Base-by-base conservation (phyloP, 2,113 vertebrate genomes). In the Benitochromis conjunctus region DNA sequence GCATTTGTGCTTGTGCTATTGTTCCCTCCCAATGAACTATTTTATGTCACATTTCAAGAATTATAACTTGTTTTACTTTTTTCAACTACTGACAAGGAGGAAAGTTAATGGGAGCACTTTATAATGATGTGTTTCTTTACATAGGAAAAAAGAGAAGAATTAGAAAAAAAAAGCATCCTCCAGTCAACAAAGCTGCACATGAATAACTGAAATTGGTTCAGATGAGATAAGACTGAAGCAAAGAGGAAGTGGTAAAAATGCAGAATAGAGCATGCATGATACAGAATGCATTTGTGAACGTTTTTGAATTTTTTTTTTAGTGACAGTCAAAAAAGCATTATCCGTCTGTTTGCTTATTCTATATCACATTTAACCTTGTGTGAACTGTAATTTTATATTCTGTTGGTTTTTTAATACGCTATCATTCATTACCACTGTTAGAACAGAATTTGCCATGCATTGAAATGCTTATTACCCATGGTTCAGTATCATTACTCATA, bases 211-310 rank as follows among this genome's bases (percentile, higher is more conserved):
- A 82, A 86, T 24, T 51, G 9, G 18, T 86, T 84, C 38, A 86
- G 74, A 83, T 82, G 41, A 81, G 88, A 94, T 80, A 85, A 86
- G 7, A 69, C 60, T 26, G 10, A 19, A 58, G 74, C 24, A 69
- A 19, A 86, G 29, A 94, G 93, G 93, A 94, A 92, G 90, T 92
- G 93, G 91, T 91, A 1, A 87, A 79, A 11, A 71, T 51, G 19
- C 12, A 12, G 10, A 43, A 54, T 46, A 29, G 9, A 80, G 43
- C 46, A 21, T 13, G 55, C 29, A 69, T 5, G 11, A 38, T n/a
- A 69, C 4, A 77, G 14, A 60, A 13, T 24, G 38, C 1, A 34
- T 6, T 7, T 48, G 1, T 62, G 18, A 78, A 29, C 1, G 3
- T 58, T 62, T 54, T 19, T 64, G 34, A 64, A 21, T 24, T 9